phyloP scores from a whole-genome alignment of 2,113 vertebrate genomes.

The Ictalurus punctatus region DNA sequence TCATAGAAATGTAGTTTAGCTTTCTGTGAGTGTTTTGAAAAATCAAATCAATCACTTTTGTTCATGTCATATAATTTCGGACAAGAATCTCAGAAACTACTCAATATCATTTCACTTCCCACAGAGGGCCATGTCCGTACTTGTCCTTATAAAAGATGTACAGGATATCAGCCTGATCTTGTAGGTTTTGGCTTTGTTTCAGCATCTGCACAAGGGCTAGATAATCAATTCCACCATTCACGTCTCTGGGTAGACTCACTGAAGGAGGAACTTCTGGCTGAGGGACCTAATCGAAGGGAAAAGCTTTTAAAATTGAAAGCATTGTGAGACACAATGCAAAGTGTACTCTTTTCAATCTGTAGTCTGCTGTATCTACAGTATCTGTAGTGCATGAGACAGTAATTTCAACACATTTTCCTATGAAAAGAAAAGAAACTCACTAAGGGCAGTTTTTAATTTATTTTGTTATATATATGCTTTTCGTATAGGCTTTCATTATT shows the following conservation, averaged over 20 bases:
- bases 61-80: background rate
- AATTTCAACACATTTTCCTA: background rate
- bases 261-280: conserved; percentile 5
- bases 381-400: background rate
- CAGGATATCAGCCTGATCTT: conserved; percentile 90
- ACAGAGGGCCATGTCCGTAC: conserved; percentile 18
- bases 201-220: conserved; percentile 78
- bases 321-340: background rate
- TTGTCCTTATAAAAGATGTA: conserved; percentile 85
- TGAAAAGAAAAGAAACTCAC: background rate
- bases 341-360: no score
- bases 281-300: conserved; percentile 1
- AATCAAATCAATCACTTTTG: background rate
- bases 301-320: background rate
- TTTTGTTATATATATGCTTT: no score
- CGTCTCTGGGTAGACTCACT: conserved; percentile 73
- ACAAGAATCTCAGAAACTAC: background rate
- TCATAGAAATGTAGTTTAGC: background rate
- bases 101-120: background rate
- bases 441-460: background rate
- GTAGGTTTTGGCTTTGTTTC: conserved; percentile 77
- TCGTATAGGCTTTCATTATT: background rate
- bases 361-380: background rate
- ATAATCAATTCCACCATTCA: conserved; percentile 79
- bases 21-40: background rate